Base-by-base conservation (phyloP, 2,797 vertebrate species). In the Pseudochaenichthys georgianus region DNA sequence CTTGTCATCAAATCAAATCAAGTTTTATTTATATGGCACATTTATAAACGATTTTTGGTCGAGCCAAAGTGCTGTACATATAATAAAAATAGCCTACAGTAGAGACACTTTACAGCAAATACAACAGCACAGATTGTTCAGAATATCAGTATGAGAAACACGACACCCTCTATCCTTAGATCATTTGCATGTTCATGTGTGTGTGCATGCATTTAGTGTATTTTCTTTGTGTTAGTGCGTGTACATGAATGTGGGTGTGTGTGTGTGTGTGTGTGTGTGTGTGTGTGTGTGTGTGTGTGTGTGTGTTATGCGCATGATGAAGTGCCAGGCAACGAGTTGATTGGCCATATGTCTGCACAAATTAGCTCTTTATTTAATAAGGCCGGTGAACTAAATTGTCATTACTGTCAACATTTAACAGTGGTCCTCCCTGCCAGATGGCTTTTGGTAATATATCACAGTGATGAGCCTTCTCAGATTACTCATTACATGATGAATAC, bases 351-450 rank as follows among this genome's bases (percentile, higher is more conserved):
- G 92, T 93, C 88, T 86, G 78, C 73, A 83, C 84, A 89, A 90
- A 89, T 86, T 80, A 89, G 89, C 85, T 90, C 87, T 89, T 93
- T 94, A 92, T 94, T 93, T 90, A 90, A 94, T 93, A 91, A 94
- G 88, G 88, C 86, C 65, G 58, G 82, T 85, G 88, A 92, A 92
- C 88, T 90, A 87, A 93, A 92, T 88, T 90, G 85, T 93, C 90
- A 90, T 94, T 91, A 94, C 88, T 91, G 92, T 93, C 91, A 92
- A 91, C 89, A 88, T 88, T 88, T 89, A 90, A 91, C 86, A 76
- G 80, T 89, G 84, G 86, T 81, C 89, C 87, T 88, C 87, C 85
- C 89, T 81, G 83, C 89, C 89, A 87, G 87, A 91, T 94, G 89
- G 86, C 83, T 75, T 89, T 88, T 83, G 73, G 60, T 86, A 79